Evolutionary conservation across 2,113 vertebrate species (phyloP), one percentile per base, ranked within the genome.

Genomic region (Oreochromis tanganicae): DNA sequence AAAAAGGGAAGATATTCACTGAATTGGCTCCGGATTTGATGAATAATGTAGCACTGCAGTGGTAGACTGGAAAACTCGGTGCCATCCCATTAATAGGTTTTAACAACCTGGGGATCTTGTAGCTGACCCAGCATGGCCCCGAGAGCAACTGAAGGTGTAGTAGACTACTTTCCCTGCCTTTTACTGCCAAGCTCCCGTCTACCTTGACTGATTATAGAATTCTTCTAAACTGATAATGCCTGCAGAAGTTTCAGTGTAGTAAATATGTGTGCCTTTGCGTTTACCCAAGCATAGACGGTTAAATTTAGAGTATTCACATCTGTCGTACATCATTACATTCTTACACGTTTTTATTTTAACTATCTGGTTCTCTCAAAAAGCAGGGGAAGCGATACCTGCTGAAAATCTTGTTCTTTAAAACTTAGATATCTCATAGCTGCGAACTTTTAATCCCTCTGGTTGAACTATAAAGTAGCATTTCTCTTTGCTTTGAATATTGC

Each of bases 11-110:
- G 73, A 80, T 85, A 61, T 92, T 92, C 89, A 87, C 73, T 90
- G 91, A 95, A 90, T 92, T 63, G 86, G 88, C 86, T 90, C 56
- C 50, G 24, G 88, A 79, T 88, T 87, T 89, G 86, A 95, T 96
- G 91, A 94, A 95, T 95, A 93, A 95, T 96, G 95, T 90, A 96
- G 91, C 87, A 87, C 84, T 86, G 91, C 93, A 85, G 93, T 86
- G 92, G 85, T 93, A 88, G 89, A 82, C 46, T 54, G 90, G 85
- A 91, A 81, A 84, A 93, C 83, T 90, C 87, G 83, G 87, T 81
- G 17, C 90, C 85, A 86, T 90, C 88, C 91, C 92, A 93, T 90
- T 95, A 95, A 96, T 95, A 89, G 94, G 84, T 94, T 95, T 96
- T 94, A 95, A 95, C 95, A 95, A 95, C 85, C 90, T 94, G 90